Percentiles rank a stretch among this genome's conserved stretches.
These are phyloP conservation scores for Odontocolon sp. DNA, from an alignment of 2,888 invertebrate genomes.

Conservation along the genomic window DNA sequence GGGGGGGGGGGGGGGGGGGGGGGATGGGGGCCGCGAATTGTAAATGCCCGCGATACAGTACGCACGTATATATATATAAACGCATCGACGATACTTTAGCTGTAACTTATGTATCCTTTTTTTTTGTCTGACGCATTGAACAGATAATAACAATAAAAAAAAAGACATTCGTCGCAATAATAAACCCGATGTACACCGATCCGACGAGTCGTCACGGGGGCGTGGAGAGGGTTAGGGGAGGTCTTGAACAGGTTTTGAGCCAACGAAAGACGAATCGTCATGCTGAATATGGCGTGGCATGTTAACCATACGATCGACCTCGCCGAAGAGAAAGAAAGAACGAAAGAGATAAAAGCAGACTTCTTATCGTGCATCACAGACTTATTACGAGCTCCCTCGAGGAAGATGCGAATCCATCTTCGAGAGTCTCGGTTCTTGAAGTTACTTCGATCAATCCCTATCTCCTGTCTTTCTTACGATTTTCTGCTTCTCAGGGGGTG, in stretches of 20 bases:
- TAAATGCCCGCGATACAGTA: slow-evolving; percentile 28
- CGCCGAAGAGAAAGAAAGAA: slow-evolving; percentile 16
- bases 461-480: neutral
- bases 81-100: too few species aligned
- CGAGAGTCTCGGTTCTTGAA: slow-evolving; percentile 19
- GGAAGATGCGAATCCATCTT: slow-evolving; percentile 35
- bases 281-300: slow-evolving; percentile 44
- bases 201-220: slow-evolving; percentile 17
- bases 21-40: neutral
- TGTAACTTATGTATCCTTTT: neutral
- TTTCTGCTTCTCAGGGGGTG: neutral
- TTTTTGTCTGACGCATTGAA: slow-evolving; percentile 20
- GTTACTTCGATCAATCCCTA: slow-evolving; percentile 16
- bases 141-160: neutral
- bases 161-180: slow-evolving; percentile 16
- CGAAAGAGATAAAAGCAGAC: slow-evolving; percentile 12
- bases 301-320: slow-evolving; percentile 40
- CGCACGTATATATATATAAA: neutral
- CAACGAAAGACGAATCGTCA: slow-evolving; percentile 51
- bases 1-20: neutral
- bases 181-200: slow-evolving; percentile 18
- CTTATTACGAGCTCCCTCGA: slow-evolving; percentile 44
- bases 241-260: slow-evolving; percentile 36
- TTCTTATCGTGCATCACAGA: slow-evolving; percentile 49
- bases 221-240: neutral